Percentiles rank a stretch among this genome's conserved stretches.
Conservation (phyloP, 1,140 invertebrate species). For the Cyrtorhinus lividipennis region DNA sequence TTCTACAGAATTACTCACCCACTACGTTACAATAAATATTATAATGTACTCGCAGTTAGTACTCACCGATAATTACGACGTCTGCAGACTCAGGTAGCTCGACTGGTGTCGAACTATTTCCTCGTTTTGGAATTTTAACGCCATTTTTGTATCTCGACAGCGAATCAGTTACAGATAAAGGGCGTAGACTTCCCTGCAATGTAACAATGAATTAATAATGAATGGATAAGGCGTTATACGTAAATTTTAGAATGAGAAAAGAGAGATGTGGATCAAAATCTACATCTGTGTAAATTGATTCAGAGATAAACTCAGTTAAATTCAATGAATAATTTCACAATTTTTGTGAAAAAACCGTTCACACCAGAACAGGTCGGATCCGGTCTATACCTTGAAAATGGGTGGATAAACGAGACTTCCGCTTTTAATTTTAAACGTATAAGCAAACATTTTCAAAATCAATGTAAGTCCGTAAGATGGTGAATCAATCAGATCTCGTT, state of each 20-base stretch:
- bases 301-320: background rate
- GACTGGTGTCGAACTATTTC: background rate
- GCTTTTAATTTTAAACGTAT: no score
- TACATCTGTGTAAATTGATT: no score
- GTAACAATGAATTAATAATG: background rate
- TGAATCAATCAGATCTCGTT: no score
- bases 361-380: background rate
- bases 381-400: no score
- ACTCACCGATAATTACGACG: background rate
- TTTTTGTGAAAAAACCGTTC: background rate
- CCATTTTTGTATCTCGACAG: background rate
- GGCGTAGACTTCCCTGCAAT: background rate
- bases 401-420: no score
- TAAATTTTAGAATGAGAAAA: no score
- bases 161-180: background rate
- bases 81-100: background rate
- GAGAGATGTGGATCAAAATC: no score
- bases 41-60: background rate
- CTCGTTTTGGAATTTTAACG: background rate
- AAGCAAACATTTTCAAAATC: no score
- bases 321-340: background rate
- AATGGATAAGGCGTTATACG: background rate
- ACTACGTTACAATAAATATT: background rate
- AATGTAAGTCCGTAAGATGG: no score
- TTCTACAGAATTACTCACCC: background rate